Evolutionary conservation across 2,888 invertebrate species (phyloP).

Genomic region (Salpingus planirostris): DNA sequence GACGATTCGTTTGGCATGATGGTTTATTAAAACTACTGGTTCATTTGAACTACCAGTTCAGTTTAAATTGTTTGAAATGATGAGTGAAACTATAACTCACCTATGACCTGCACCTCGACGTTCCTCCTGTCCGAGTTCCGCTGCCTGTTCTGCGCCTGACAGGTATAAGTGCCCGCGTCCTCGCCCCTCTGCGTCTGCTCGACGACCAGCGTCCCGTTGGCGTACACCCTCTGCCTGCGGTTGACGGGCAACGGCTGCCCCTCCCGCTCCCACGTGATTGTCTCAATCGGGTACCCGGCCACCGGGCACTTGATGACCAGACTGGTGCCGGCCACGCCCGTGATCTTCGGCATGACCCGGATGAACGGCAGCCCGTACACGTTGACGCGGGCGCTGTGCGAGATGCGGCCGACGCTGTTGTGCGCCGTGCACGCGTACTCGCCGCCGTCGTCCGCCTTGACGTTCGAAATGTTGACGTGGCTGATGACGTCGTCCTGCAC

Average conservation of each 20-base stretch:
- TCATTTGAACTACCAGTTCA: too few relatives aligned
- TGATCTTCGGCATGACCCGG: constrained; percentile 80
- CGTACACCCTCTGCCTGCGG: constrained; percentile 75
- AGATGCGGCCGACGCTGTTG: constrained; percentile 71
- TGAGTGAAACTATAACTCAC: constrained; percentile 37
- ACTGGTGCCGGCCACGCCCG: constrained; percentile 76
- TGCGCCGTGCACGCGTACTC: constrained; percentile 80
- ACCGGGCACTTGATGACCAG: constrained; percentile 82
- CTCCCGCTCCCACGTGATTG: constrained; percentile 85
- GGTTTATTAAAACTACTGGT: constrained; percentile 6
- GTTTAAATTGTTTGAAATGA: background rate
- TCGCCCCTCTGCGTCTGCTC: constrained; percentile 76
- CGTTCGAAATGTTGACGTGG: constrained; percentile 81
- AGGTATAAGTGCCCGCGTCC: constrained; percentile 85
- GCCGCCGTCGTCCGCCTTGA: constrained; percentile 84
- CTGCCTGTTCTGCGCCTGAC: constrained; percentile 78
- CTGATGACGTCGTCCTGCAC: constrained; percentile 88
- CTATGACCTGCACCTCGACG: constrained; percentile 66
- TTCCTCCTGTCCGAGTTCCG: constrained; percentile 68
- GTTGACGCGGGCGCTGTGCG: constrained; percentile 74
- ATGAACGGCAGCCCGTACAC: constrained; percentile 82
- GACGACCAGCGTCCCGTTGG: constrained; percentile 79
- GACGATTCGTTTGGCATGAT: background rate
- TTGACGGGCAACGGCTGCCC: constrained; percentile 80
- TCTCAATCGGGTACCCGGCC: constrained; percentile 81